phyloP scores from a whole-genome alignment of 2,797 vertebrate species.

The Siniperca undulata region DNA sequence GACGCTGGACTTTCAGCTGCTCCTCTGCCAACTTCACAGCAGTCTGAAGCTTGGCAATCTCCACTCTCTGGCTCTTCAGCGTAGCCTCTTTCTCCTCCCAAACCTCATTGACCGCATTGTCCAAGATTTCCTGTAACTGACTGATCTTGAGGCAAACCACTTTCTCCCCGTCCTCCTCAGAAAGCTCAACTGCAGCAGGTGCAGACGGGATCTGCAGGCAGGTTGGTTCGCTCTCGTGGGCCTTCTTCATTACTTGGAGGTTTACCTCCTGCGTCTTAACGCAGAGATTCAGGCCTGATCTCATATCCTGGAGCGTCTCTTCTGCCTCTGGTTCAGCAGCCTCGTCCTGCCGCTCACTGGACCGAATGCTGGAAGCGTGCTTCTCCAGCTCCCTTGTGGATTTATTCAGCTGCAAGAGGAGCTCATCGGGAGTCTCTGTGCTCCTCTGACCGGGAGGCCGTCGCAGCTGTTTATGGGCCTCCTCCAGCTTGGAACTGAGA shows the following conservation, averaged over 20 bases:
- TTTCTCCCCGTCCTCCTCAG: background rate
- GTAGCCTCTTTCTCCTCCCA: background rate
- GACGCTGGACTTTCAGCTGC: background rate
- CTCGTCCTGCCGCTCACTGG: no score
- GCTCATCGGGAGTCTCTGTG: background rate
- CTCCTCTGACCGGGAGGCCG: background rate
- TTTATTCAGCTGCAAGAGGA: background rate
- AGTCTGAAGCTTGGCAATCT: background rate
- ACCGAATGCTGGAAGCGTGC: background rate
- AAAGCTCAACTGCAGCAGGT: background rate
- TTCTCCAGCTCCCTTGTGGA: background rate
- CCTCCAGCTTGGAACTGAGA: background rate
- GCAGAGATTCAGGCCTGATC: background rate
- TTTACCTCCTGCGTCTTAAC: background rate
- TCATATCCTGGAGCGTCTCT: background rate
- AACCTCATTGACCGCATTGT: rapidly evolving
- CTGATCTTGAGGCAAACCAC: background rate
- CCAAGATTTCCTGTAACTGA: background rate
- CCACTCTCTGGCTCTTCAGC: background rate
- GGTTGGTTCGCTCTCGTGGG: background rate
- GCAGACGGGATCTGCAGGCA: background rate
- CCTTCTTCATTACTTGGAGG: background rate
- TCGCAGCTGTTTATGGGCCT: background rate
- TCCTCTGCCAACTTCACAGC: background rate
- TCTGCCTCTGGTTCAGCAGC: background rate